phyloP scores from a whole-genome alignment of 1,140 invertebrate genomes.

The Sipha flava region DNA sequence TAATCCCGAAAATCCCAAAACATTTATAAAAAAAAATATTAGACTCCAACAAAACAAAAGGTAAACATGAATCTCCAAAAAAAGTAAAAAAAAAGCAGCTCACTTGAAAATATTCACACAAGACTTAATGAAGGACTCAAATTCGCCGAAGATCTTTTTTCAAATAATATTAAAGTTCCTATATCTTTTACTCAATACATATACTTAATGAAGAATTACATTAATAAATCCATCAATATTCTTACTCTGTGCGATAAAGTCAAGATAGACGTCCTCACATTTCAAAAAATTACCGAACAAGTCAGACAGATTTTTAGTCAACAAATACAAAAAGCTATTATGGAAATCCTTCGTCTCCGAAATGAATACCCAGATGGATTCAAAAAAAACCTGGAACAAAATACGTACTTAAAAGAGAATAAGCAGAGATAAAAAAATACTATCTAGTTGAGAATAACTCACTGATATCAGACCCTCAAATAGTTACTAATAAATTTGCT shows the following conservation, averaged over 20 bases:
- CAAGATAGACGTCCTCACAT: background rate
- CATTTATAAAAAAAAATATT: background rate
- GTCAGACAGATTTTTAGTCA: background rate
- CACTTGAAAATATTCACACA: background rate
- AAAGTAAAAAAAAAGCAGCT: background rate
- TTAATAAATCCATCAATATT: background rate
- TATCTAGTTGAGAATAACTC: background rate
- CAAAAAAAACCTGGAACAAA: background rate
- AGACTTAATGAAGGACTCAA: background rate
- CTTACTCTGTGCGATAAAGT: background rate
- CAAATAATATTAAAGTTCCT: background rate
- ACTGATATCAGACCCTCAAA: background rate
- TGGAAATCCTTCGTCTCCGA: background rate
- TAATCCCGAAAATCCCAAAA: background rate
- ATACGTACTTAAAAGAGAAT: background rate
- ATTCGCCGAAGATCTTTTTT: background rate
- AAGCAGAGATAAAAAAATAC: background rate
- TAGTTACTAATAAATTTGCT: background rate
- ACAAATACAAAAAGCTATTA: background rate
- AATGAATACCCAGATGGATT: background rate
- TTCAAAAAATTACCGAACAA: background rate
- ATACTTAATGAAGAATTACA: background rate
- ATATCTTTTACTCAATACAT: background rate
- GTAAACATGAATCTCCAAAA: background rate
- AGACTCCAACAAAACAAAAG: background rate